Conservation (phyloP, 2,113 vertebrate species). For the Microtus montanus region DNA sequence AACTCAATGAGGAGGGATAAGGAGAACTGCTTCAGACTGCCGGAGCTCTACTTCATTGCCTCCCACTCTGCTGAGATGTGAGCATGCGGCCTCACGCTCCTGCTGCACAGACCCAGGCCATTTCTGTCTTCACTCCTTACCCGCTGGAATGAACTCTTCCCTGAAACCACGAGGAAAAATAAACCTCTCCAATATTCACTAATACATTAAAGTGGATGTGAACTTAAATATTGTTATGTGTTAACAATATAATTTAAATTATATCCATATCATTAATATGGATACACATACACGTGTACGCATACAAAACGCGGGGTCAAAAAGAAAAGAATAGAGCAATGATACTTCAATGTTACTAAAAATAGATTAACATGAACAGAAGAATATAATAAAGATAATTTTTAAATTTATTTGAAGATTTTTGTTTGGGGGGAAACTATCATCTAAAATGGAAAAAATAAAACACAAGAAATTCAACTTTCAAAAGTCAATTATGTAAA, state of each 20-base stretch:
- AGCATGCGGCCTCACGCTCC: no score
- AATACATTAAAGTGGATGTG: neutral
- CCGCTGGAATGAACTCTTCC: no score
- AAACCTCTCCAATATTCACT: neutral
- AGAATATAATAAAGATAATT: neutral
- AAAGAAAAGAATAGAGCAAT: neutral
- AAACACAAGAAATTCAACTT: neutral
- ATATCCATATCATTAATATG: neutral
- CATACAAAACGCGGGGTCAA: neutral
- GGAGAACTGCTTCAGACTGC: no score
- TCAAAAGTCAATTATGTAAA: neutral
- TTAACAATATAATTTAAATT: neutral
- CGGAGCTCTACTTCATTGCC: no score
- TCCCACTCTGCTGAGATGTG: no score
- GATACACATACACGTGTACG: neutral
- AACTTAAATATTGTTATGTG: neutral
- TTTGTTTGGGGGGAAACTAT: neutral
- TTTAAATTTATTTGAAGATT: neutral
- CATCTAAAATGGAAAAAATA: neutral
- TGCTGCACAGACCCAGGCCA: neutral
- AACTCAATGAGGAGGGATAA: no score
- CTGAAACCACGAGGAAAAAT: neutral
- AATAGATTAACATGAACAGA: neutral
- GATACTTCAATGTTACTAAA: neutral
- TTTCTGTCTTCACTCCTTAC: neutral